Base-by-base conservation (phyloP, 2,797 vertebrate species). In the Arrhamphus sclerolepis region DNA sequence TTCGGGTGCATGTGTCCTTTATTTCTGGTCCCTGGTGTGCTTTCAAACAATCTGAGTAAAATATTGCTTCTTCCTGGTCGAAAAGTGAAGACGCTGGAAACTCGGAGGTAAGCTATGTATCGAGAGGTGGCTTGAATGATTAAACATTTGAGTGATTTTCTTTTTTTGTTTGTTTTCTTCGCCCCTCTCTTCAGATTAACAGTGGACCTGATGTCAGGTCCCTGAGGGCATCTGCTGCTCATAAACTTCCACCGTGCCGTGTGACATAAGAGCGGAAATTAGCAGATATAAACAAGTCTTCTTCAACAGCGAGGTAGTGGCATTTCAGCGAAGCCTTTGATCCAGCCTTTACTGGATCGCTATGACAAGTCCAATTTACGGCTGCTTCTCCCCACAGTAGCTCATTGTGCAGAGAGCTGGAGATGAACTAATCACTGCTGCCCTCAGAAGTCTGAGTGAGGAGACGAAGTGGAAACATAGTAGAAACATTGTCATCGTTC, bases 141-240 rank as follows among this genome's bases (percentile, higher is more conserved):
- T 18, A 19, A 17, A 29, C 6, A 13, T 20, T 14, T 18, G 5
- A 29, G 16, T 18, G 7, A n/a, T 48, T 9, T n/a, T 13, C 4
- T 16, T 38, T 13, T 14, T 38, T 38, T 26, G 1, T 26, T 11
- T n/a, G 7, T 11, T 20, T 11, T 16, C 3, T 24, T 40, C n/a
- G n/a, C n/a, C n/a, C n/a, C n/a, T n/a, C n/a, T n/a, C n/a, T n/a
- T n/a, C n/a, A n/a, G n/a, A n/a, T n/a, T n/a, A n/a, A n/a, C n/a
- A n/a, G n/a, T n/a, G n/a, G n/a, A 91, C 89, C 56, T 90, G 92
- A 66, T 87, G 89, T 67, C 88, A 81, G 0, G 53, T 86, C 10
- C 92, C 88, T 38, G 90, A 13, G 22, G 80, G 64, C 83, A 91
- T 90, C 41, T 87, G 78, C 74, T 86, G 87, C 65, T 90, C 91